A percentile compares a stretch with the other conserved stretches of the same genome.
phyloP scores from a whole-genome alignment of 2,113 vertebrate genomes.

The Pleuronectes platessa region DNA sequence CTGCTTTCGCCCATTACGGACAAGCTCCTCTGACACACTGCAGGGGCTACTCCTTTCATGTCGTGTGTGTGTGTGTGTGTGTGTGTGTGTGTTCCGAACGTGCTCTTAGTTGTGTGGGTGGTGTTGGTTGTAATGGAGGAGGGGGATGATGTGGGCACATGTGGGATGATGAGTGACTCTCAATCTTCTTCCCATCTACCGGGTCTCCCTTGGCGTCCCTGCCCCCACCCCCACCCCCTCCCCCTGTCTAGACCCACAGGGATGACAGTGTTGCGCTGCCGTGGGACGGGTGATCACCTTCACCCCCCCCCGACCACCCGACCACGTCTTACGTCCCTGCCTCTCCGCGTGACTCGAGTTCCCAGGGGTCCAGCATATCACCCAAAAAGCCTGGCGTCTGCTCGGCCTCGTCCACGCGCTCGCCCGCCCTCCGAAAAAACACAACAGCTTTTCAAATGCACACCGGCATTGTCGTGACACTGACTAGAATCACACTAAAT shows the following conservation, averaged over 20 bases:
- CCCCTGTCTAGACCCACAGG: constrained; percentile 3
- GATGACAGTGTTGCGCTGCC: constrained; percentile 45
- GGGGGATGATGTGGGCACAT: constrained; percentile 50
- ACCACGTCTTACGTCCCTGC: constrained; percentile 35
- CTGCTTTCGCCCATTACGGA: constrained; percentile 63
- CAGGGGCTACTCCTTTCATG: constrained; percentile 52
- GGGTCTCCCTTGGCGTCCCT: constrained; percentile 26
- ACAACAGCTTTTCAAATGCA: constrained; percentile 60
- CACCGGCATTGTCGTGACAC: constrained; percentile 63
- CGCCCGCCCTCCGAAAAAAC: constrained; percentile 21
- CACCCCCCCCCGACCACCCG: constrained; percentile 7
- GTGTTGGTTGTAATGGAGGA: constrained; percentile 57
- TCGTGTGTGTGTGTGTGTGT: constrained; percentile 18
- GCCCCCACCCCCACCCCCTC: neutral
- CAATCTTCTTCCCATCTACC: constrained; percentile 43
- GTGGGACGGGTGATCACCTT: constrained; percentile 53
- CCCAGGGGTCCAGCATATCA: constrained; percentile 21
- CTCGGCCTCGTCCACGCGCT: constrained; percentile 11
- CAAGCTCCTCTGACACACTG: constrained; percentile 62
- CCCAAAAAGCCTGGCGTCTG: constrained; percentile 26
- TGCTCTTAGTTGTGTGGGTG: constrained; percentile 59
- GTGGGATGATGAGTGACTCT: constrained; percentile 58
- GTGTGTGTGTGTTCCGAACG: constrained; percentile 3
- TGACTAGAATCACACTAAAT: constrained; percentile 65
- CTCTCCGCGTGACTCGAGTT: constrained; percentile 49